A percentile compares a stretch with the other conserved stretches of the same genome.
Conservation (phyloP, 2,113 vertebrate genomes). For the Amphiprion ocellaris region DNA sequence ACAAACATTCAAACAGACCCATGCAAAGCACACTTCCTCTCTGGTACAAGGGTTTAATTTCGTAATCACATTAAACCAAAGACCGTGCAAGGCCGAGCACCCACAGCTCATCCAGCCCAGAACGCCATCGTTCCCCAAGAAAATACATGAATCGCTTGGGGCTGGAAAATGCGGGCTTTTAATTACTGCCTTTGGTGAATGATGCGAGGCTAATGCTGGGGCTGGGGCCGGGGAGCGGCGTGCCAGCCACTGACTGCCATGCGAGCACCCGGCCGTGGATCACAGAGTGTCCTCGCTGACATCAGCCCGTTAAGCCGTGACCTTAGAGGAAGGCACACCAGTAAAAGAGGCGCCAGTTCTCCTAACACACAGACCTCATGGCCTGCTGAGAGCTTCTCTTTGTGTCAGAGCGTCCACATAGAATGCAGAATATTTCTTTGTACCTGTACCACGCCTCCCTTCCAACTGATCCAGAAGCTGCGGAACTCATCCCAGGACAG, state of each 20-base stretch:
- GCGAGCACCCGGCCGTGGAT: conserved; percentile 60
- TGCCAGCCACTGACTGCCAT: conserved; percentile 61
- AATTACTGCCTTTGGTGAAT: conserved; percentile 60
- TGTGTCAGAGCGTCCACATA: not conserved
- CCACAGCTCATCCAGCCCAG: conserved; percentile 37
- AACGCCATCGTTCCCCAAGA: conserved; percentile 36
- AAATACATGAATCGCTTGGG: conserved; percentile 53
- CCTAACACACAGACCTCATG: conserved; percentile 63
- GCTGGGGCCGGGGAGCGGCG: conserved; percentile 11
- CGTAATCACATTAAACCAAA: conserved; percentile 63
- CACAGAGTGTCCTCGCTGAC: conserved; percentile 64
- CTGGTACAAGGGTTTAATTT: conserved; percentile 37
- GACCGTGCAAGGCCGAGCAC: conserved; percentile 33
- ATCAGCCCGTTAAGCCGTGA: conserved; percentile 68
- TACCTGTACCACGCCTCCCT: conserved; percentile 88
- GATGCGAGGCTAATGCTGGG: conserved; percentile 45
- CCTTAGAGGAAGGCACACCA: conserved; percentile 62
- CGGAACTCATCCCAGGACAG: conserved; percentile 96
- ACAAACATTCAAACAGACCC: conserved; percentile 54
- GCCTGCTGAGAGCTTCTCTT: conserved; percentile 39
- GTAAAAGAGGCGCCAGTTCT: conserved; percentile 71
- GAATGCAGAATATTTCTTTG: not conserved
- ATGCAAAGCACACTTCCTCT: conserved; percentile 52
- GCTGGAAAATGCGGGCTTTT: conserved; percentile 44
- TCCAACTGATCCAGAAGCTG: conserved; percentile 95